Evolutionary conservation across 2,113 vertebrate genomes (phyloP).

Genomic region (Psittacus erithacus): DNA sequence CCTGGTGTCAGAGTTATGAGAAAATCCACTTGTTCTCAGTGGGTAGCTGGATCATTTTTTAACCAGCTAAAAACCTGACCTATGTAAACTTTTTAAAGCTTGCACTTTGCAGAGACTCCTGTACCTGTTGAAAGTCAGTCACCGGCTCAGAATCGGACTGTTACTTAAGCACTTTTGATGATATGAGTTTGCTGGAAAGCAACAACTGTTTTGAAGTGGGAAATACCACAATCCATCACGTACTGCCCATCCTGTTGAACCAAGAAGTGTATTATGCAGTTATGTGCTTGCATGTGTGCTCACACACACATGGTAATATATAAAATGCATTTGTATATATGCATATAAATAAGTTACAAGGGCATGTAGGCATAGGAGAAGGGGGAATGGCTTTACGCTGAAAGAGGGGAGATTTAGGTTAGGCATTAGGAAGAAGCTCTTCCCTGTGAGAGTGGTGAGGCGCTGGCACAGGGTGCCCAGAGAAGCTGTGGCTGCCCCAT

Average conservation of each 20-base stretch:
- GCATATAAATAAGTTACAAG: background rate
- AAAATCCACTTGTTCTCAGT: background rate
- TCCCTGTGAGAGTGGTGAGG: background rate
- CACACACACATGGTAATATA: background rate
- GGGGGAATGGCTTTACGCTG: background rate
- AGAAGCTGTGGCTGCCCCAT: background rate
- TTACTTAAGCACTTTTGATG: fast-evolving
- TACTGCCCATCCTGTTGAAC: background rate
- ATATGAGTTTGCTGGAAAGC: background rate
- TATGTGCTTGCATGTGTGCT: background rate
- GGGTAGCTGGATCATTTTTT: background rate
- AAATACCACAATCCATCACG: background rate
- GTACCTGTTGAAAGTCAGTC: background rate
- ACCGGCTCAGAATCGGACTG: background rate
- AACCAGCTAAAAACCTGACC: background rate
- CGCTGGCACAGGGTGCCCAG: background rate
- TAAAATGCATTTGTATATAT: background rate
- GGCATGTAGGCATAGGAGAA: background rate
- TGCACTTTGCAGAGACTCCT: background rate
- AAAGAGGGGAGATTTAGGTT: background rate
- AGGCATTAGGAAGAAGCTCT: background rate
- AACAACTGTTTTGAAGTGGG: background rate
- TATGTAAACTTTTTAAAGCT: background rate
- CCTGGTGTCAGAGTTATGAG: background rate
- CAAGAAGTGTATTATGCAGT: background rate